These are phyloP conservation scores for Chinchilla lanigera DNA, from an alignment of 2,113 vertebrate genomes.

Conservation along the genomic window DNA sequence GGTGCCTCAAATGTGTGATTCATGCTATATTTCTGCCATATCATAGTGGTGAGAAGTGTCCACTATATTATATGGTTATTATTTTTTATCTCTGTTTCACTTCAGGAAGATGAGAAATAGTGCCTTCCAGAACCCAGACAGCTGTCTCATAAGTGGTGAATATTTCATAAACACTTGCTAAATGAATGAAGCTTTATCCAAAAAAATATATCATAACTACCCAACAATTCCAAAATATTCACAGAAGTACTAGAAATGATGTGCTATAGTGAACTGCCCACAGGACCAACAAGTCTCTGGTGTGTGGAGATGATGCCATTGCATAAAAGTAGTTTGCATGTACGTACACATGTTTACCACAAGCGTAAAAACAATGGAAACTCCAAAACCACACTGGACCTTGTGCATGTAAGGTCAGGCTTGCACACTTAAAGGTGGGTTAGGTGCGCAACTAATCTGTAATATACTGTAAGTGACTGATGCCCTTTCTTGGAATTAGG, in stretches of 20 bases:
- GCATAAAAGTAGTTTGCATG: neutral
- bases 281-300: neutral
- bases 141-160: neutral
- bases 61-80: too few species aligned
- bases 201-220: neutral
- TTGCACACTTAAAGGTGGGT: neutral
- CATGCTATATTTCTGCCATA: neutral
- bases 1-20: neutral
- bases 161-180: neutral
- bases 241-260: neutral
- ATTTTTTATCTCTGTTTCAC: constrained; percentile 6
- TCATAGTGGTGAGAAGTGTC: neutral
- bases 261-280: neutral
- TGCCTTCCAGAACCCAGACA: neutral
- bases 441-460: neutral
- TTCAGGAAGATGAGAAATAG: neutral
- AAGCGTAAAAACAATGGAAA: neutral
- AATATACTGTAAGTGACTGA: neutral
- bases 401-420: neutral
- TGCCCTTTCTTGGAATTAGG: neutral
- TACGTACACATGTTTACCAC: neutral
- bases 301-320: neutral
- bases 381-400: neutral
- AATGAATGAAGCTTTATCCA: neutral
- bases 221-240: constrained; percentile 7